Percentiles rank a stretch among this genome's conserved stretches.
Conservation (phyloP, 1,140 invertebrate species). For the Lepidurus couesii region DNA sequence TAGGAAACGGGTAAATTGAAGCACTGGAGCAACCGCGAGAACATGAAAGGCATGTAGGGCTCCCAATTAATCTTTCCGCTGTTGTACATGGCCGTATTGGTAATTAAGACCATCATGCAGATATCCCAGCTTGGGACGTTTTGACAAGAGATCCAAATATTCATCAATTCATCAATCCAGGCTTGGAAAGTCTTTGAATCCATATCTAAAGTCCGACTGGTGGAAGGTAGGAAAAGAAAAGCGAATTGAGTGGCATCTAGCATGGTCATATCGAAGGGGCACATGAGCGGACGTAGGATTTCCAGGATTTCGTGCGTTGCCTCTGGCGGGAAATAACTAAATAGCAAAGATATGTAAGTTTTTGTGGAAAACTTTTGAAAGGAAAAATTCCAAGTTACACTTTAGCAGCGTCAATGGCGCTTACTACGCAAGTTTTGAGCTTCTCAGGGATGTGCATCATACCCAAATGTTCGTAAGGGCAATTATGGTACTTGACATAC, state of each 20-base stretch:
- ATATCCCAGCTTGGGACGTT: conserved; percentile 64
- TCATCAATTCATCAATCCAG: conserved; percentile 79
- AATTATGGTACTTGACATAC: conserved; percentile 49
- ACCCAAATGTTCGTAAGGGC: conserved; percentile 50
- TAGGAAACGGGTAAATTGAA: conserved; percentile 74
- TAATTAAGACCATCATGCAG: conserved; percentile 66
- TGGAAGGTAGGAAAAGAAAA: conserved; percentile 69
- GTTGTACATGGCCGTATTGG: conserved; percentile 63
- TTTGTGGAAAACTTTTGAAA: neutral
- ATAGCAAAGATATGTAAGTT: neutral
- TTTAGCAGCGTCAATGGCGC: conserved; percentile 20
- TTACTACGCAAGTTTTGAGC: conserved; percentile 38
- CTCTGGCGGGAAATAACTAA: conserved; percentile 59
- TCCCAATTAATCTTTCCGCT: conserved; percentile 84
- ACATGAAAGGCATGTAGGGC: conserved; percentile 72
- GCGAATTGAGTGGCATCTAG: conserved; percentile 57
- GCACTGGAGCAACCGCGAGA: conserved; percentile 66
- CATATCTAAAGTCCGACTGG: conserved; percentile 43
- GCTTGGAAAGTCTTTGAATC: conserved; percentile 59
- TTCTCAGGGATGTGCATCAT: conserved; percentile 56
- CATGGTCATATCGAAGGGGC: conserved; percentile 61
- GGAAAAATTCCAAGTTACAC: neutral
- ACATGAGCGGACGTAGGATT: conserved; percentile 68
- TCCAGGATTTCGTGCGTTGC: conserved; percentile 84
- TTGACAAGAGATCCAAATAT: conserved; percentile 67